Evolutionary conservation across 2,888 invertebrate species (phyloP).

Genomic region (Aphidius colemani): DNA sequence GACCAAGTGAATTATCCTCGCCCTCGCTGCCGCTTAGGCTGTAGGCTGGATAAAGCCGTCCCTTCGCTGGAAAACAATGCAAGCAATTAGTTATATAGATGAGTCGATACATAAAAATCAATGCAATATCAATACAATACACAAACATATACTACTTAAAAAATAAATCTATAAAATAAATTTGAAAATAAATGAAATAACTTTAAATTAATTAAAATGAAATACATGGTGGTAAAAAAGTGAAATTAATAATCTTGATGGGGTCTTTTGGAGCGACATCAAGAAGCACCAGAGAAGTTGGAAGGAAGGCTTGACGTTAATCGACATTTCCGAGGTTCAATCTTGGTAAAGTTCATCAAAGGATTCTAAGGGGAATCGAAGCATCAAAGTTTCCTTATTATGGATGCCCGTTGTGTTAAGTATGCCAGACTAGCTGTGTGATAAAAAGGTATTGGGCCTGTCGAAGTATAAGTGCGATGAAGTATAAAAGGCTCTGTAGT

Average conservation of each 20-base stretch:
- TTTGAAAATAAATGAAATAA: too few relatives aligned
- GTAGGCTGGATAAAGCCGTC: conserved; percentile 82
- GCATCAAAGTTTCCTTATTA: conserved; percentile 34
- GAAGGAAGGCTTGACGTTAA: background rate
- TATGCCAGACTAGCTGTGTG: background rate
- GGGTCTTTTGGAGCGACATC: too few relatives aligned
- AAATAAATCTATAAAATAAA: too few relatives aligned
- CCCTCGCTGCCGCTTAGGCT: conserved; percentile 79
- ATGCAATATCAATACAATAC: background rate
- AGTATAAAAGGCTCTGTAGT: too few relatives aligned
- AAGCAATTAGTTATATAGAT: conserved; percentile 32
- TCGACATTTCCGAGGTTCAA: conserved; percentile 22
- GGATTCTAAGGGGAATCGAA: conserved; percentile 26
- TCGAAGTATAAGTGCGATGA: too few relatives aligned
- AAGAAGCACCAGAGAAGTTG: too few relatives aligned
- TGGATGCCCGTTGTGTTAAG: conserved; percentile 23
- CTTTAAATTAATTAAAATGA: too few relatives aligned
- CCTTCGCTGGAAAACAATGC: conserved; percentile 66
- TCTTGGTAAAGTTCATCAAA: conserved; percentile 31
- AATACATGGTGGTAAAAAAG: too few relatives aligned
- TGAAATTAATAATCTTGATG: too few relatives aligned
- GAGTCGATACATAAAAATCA: conserved; percentile 29
- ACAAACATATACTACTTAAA: too few relatives aligned
- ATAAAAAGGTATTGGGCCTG: too few relatives aligned
- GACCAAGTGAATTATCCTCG: conserved; percentile 63